phyloP scores from a whole-genome alignment of 2,113 vertebrate species.

The Scartelaos histophorus region DNA sequence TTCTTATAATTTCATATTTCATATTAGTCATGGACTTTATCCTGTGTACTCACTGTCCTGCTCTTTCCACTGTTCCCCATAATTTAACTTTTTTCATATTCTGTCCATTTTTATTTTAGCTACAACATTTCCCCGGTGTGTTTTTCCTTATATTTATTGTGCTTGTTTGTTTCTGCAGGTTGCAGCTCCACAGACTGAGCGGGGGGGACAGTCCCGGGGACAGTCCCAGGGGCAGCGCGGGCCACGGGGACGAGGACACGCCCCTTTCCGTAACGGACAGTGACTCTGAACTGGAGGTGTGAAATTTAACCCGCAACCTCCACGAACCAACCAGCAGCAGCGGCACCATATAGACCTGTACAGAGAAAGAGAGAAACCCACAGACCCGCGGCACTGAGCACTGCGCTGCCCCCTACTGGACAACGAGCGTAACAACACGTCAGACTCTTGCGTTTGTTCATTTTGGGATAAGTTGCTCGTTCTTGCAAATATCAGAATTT shows the following conservation, averaged over 20 bases:
- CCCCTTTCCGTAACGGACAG: slow-evolving; percentile 95
- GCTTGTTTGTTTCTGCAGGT: slow-evolving; percentile 66
- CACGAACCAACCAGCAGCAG: neutral
- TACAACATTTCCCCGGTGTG: too few relatives aligned
- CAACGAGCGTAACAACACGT: neutral
- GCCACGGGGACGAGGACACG: slow-evolving; percentile 86
- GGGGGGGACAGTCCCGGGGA: slow-evolving; percentile 86
- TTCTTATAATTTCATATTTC: too few relatives aligned
- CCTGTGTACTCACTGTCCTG: too few relatives aligned
- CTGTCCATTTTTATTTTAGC: too few relatives aligned
- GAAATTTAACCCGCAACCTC: slow-evolving; percentile 55
- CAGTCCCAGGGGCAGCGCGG: slow-evolving; percentile 85
- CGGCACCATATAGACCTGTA: neutral
- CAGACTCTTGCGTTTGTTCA: neutral
- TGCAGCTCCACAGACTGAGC: slow-evolving; percentile 89
- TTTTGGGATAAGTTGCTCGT: neutral
- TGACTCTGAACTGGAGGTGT: slow-evolving; percentile 97
- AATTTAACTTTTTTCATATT: too few relatives aligned
- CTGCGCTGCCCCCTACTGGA: neutral
- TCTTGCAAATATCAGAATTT: neutral
- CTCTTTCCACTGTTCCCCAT: too few relatives aligned
- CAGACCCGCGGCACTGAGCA: neutral
- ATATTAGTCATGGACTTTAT: too few relatives aligned
- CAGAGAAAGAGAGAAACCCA: neutral
- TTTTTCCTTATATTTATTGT: too few relatives aligned